These are phyloP conservation scores for Bombus confusus DNA, from an alignment of 1,140 invertebrate species.

Conservation along the genomic window DNA sequence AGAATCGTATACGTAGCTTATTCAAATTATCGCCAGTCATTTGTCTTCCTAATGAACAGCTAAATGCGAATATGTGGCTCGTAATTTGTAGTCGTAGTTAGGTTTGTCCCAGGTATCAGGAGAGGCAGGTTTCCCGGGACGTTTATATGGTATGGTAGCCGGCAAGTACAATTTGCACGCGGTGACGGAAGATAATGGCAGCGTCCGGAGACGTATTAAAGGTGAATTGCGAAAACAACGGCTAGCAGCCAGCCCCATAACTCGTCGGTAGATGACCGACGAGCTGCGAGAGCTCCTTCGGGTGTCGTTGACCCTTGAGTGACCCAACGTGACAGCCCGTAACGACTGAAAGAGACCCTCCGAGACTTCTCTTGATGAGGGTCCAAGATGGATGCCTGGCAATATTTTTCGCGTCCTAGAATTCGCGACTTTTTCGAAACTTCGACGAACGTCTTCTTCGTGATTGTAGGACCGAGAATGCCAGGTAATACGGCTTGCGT, in stretches of 20 bases:
- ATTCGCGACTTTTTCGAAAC: conserved; percentile 61
- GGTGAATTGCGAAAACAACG: conserved; percentile 72
- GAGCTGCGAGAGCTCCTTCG: conserved; percentile 70
- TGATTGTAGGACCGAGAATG: neutral
- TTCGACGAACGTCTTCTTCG: conserved; percentile 36
- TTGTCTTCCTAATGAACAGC: neutral
- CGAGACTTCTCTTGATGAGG: conserved; percentile 77
- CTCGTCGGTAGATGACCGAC: conserved; percentile 69
- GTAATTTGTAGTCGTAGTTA: conserved; percentile 22
- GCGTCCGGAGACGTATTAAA: conserved; percentile 69
- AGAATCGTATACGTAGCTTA: neutral
- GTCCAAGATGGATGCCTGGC: conserved; percentile 77
- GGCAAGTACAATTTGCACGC: conserved; percentile 65
- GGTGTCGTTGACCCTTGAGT: conserved; percentile 77
- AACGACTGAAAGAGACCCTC: conserved; percentile 74
- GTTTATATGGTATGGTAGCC: conserved; percentile 47
- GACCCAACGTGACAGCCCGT: conserved; percentile 72
- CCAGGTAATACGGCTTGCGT: neutral
- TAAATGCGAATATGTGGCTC: conserved; percentile 13
- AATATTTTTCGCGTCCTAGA: conserved; percentile 72
- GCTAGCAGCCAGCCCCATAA: conserved; percentile 63
- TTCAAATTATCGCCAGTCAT: neutral
- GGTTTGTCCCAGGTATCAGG: conserved; percentile 19
- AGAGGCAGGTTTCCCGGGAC: conserved; percentile 37
- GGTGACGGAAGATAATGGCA: conserved; percentile 62